A percentile compares a stretch with the other conserved stretches of the same genome.
Evolutionary conservation across 2,888 invertebrate genomes (phyloP).

Genomic region (Scaptodrosophila latifasciaeformis): DNA sequence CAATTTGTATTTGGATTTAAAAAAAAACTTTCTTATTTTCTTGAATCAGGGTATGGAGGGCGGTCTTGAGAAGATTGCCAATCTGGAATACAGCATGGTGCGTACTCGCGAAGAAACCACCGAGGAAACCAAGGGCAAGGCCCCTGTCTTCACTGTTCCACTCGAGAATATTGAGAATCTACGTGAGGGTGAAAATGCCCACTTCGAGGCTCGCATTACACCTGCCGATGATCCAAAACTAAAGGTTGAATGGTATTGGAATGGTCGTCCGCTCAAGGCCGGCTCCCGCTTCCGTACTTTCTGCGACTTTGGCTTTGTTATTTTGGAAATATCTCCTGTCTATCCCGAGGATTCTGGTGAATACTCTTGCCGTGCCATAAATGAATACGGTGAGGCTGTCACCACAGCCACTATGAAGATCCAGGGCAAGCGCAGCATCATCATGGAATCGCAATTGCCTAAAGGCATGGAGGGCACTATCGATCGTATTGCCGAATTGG

Average conservation of each 20-base stretch:
- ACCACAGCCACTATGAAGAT: conserved; percentile 92
- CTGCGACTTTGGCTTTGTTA: conserved; percentile 98
- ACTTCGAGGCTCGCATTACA: conserved; percentile 91
- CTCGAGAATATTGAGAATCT: conserved; percentile 90
- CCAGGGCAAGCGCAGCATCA: conserved; percentile 92
- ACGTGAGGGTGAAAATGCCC: conserved; percentile 92
- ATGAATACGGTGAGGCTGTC: conserved; percentile 93
- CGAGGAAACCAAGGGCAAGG: conserved; percentile 86
- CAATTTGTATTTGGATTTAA: not conserved
- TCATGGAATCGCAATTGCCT: conserved; percentile 92
- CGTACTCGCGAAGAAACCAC: conserved; percentile 83
- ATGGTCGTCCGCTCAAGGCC: conserved; percentile 89
- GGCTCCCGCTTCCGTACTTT: conserved; percentile 96
- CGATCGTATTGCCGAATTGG: conserved; percentile 92
- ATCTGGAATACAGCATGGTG: conserved; percentile 91
- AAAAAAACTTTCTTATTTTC: too few species aligned
- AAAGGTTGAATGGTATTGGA: conserved; percentile 96
- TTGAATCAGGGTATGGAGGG: conserved; percentile 97
- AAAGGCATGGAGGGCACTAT: conserved; percentile 96
- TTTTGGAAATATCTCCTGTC: conserved; percentile 96
- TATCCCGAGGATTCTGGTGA: conserved; percentile 97
- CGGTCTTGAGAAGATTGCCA: conserved; percentile 93
- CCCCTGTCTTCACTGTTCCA: conserved; percentile 93
- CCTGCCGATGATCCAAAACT: conserved; percentile 94
- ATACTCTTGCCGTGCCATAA: conserved; percentile 90